These are phyloP conservation scores for Agrotis segetum DNA, from an alignment of 2,888 invertebrate genomes.

Conservation along the genomic window DNA sequence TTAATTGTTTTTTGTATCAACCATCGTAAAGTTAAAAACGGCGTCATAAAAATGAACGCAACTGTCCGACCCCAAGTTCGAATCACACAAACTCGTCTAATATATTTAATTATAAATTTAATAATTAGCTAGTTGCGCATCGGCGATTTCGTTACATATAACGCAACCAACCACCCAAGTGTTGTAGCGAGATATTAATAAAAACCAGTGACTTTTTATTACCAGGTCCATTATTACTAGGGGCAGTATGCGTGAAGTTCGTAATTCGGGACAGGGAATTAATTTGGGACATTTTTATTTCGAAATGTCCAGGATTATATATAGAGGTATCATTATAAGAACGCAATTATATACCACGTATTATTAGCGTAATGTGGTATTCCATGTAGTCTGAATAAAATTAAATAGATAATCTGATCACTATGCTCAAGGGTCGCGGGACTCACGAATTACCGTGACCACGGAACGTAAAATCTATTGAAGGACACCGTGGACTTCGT, in stretches of 20 bases:
- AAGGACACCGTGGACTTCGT: too few relatives aligned
- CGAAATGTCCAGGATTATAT: background rate
- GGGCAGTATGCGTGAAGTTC: slow-evolving; percentile 53
- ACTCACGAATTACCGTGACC: too few relatives aligned
- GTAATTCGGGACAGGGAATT: slow-evolving; percentile 42
- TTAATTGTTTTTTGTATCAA: slow-evolving; percentile 62
- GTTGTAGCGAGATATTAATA: slow-evolving; percentile 77
- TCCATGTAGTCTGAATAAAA: background rate
- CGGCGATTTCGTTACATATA: slow-evolving; percentile 64
- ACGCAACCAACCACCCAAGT: slow-evolving; percentile 73
- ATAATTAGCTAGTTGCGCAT: slow-evolving; percentile 81
- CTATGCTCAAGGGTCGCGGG: too few relatives aligned
- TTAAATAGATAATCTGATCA: too few relatives aligned
- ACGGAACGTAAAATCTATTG: too few relatives aligned
- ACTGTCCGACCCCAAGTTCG: slow-evolving; percentile 57
- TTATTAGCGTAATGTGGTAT: too few relatives aligned
- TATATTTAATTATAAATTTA: slow-evolving; percentile 85
- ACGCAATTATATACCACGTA: background rate
- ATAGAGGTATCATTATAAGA: slow-evolving; percentile 8
- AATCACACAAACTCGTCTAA: slow-evolving; percentile 71
- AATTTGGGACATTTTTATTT: slow-evolving; percentile 31
- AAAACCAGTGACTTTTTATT: slow-evolving; percentile 65
- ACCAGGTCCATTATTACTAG: slow-evolving; percentile 55
- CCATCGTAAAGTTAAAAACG: slow-evolving; percentile 59
- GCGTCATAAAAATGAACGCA: slow-evolving; percentile 64